Conservation (phyloP, 2,113 vertebrate species). For the Rostratula benghalensis region DNA sequence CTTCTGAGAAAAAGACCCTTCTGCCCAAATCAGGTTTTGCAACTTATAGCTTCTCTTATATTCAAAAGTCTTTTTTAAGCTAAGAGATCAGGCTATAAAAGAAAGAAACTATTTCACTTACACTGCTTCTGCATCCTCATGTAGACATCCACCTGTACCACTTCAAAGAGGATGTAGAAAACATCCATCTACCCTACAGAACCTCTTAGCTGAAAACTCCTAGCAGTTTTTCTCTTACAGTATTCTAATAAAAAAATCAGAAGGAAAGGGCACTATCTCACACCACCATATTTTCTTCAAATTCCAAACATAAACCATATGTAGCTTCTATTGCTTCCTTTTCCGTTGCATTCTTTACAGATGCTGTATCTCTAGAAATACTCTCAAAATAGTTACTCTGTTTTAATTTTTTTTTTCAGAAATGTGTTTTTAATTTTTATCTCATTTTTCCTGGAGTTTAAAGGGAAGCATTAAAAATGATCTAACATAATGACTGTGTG, state of each 20-base stretch:
- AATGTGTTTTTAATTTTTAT: slow-evolving; percentile 37
- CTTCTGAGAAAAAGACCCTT: background rate
- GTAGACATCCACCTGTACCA: background rate
- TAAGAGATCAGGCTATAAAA: background rate
- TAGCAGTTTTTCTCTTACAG: background rate
- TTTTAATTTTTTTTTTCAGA: background rate
- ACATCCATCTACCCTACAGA: background rate
- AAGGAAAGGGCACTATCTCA: background rate
- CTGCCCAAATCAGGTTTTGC: background rate
- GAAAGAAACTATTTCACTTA: background rate
- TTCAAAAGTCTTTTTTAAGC: background rate
- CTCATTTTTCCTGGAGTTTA: background rate
- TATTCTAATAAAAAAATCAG: background rate
- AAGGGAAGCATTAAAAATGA: background rate
- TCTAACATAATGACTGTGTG: background rate
- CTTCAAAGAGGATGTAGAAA: background rate
- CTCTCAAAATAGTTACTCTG: background rate
- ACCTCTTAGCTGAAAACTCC: background rate
- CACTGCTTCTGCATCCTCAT: background rate
- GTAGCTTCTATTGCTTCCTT: background rate
- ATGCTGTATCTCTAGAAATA: slow-evolving; percentile 29
- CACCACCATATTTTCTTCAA: background rate
- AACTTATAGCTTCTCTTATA: background rate
- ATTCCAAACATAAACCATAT: background rate
- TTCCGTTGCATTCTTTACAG: slow-evolving; percentile 14